A percentile compares a stretch with the other conserved stretches of the same genome.
Evolutionary conservation across 2,113 vertebrate genomes (phyloP).

Genomic region (Takifugu flavidus): DNA sequence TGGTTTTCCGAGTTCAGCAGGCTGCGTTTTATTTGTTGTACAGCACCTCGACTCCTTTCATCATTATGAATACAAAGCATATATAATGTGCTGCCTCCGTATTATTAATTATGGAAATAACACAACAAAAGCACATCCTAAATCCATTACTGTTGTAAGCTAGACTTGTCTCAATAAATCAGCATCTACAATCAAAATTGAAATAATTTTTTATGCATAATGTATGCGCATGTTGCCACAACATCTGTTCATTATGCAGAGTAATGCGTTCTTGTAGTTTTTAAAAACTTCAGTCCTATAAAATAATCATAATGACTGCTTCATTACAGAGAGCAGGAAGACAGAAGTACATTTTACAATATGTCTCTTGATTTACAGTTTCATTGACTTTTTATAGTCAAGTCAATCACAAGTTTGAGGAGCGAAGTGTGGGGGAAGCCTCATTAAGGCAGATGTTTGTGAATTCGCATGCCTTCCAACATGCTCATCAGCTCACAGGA

Average conservation of each 20-base stretch:
- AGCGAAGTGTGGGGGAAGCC: slow-evolving; percentile 66
- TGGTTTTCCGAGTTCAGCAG: slow-evolving; percentile 67
- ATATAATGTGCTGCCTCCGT: slow-evolving; percentile 78
- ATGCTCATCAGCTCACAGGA: slow-evolving; percentile 25
- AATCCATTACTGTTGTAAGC: slow-evolving; percentile 94
- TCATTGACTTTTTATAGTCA: slow-evolving; percentile 75
- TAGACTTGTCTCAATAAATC: slow-evolving; percentile 95
- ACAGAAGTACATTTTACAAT: slow-evolving; percentile 76
- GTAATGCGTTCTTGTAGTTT: slow-evolving; percentile 95
- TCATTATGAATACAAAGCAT: slow-evolving; percentile 78
- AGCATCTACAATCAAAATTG: slow-evolving; percentile 96
- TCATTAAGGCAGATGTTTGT: slow-evolving; percentile 72
- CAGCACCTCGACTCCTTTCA: slow-evolving; percentile 72
- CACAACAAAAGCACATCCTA: slow-evolving; percentile 91
- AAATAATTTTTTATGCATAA: slow-evolving; percentile 97
- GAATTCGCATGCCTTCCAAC: slow-evolving; percentile 40
- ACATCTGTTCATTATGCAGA: slow-evolving; percentile 96
- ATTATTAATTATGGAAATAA: slow-evolving; percentile 95
- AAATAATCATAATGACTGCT: slow-evolving; percentile 89
- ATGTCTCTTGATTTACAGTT: slow-evolving; percentile 77
- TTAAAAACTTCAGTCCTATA: slow-evolving; percentile 88
- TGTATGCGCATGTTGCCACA: slow-evolving; percentile 93
- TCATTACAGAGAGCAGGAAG: slow-evolving; percentile 76
- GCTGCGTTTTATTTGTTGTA: slow-evolving; percentile 71
- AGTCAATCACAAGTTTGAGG: slow-evolving; percentile 76